Evolutionary conservation across 1,140 invertebrate genomes (phyloP), one percentile per base, ranked within the genome.

Genomic region (Lordiphosa mommai): DNA sequence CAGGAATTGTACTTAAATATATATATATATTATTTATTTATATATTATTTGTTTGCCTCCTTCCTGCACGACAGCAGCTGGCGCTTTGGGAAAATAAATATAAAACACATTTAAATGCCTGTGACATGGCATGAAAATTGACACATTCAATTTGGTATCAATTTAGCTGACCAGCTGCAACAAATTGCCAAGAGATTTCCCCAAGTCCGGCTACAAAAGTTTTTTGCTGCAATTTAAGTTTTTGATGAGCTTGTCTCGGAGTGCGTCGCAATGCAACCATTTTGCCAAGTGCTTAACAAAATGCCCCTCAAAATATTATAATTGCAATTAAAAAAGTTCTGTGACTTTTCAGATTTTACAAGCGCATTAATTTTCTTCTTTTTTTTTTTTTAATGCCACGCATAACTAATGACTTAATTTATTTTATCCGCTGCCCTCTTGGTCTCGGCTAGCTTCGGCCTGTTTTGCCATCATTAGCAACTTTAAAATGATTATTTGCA

Each of bases 401-500:
- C 76, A 80, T 80, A 80, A 82, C 76, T 82, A 80, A 80, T 76
- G 76, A 82, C 76, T 80, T 82, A 80, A 82, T 80, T 82, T 74
- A 27, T 74, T 49, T 49, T 70, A 50, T 36, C 50, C 58, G 47
- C 34, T 58, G 57, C 8, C 16, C 29, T 10, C 8, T 20, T 6
- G 6, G 5, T 47, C 14, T 32, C 6, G 3, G 34, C 38, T 53
- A 14, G 29, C 32, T 23, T 46, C 38, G 40, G 52, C 32, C 55
- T 63, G 51, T 57, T 68, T 69, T 33, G 50, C 41, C 41, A 38
- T 71, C 55, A 72, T 65, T 79, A 72, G 63, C 58, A 82, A 57
- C 57, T 71, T 76, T 61, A 80, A 82, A 82, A 69, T 82, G 61
- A 76, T 80, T 82, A 80, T 80, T 80, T 80, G 76, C 76, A 80